Evolutionary conservation across 2,113 vertebrate species (phyloP).

Genomic region (Semnornis frantzii): DNA sequence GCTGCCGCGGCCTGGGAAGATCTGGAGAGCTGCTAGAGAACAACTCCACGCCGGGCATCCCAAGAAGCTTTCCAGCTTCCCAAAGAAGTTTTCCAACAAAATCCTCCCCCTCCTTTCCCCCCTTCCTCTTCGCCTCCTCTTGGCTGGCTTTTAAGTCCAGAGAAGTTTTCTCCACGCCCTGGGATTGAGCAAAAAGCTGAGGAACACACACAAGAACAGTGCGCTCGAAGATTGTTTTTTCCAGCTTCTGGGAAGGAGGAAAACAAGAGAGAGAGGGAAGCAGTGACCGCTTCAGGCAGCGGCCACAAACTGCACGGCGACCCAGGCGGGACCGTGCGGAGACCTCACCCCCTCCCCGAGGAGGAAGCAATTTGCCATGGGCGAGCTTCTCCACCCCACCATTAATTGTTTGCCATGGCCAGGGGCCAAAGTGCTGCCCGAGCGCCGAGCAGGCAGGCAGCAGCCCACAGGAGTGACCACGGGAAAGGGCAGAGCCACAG

Average conservation of each 20-base stretch:
- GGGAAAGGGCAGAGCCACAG: slow-evolving; percentile 52
- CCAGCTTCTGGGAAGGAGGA: neutral
- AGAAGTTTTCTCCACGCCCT: neutral
- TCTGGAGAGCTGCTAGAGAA: neutral
- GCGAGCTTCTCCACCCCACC: slow-evolving; percentile 62
- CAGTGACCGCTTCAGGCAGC: slow-evolving; percentile 54
- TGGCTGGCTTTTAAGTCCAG: neutral
- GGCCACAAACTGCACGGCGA: slow-evolving; percentile 7
- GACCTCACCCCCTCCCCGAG: slow-evolving; percentile 48
- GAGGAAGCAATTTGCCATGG: slow-evolving; percentile 69
- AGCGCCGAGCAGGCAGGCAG: slow-evolving; percentile 6
- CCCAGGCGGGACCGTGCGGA: neutral
- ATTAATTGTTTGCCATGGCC: slow-evolving; percentile 70
- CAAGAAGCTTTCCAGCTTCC: neutral
- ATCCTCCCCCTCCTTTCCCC: neutral
- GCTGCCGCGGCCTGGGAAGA: neutral
- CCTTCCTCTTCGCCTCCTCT: neutral
- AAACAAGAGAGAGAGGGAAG: slow-evolving; percentile 15
- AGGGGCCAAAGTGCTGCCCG: slow-evolving; percentile 42
- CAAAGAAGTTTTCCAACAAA: slow-evolving; percentile 11
- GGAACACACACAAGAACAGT: neutral
- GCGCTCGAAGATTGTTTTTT: neutral
- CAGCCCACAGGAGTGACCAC: slow-evolving; percentile 37
- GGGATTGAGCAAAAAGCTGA: neutral
- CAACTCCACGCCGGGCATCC: neutral